A percentile compares a stretch with the other conserved stretches of the same genome.
phyloP scores from a whole-genome alignment of 1,140 invertebrate genomes.

The Littorina saxatilis region DNA sequence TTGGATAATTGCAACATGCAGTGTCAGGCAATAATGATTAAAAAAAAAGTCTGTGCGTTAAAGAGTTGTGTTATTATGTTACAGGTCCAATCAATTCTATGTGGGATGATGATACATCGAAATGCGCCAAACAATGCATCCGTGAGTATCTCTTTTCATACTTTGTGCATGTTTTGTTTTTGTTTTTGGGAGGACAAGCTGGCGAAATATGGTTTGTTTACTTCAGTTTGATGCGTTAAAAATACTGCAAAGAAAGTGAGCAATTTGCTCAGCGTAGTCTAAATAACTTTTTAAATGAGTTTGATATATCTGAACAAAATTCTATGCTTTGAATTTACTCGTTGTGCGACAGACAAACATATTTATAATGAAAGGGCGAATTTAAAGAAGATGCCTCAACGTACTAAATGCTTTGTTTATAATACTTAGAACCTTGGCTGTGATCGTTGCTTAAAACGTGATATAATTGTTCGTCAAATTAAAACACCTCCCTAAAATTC shows the following conservation, averaged over 20 bases:
- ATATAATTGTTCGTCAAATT: too few species aligned
- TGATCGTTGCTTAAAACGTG: too few species aligned
- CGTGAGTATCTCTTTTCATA: background rate
- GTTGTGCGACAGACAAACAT: too few species aligned
- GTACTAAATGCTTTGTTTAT: too few species aligned
- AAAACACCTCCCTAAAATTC: too few species aligned
- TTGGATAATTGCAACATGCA: too few species aligned
- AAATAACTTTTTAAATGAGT: background rate
- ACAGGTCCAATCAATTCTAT: conserved; percentile 4
- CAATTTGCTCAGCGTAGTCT: background rate
- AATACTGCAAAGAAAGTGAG: background rate
- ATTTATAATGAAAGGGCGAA: too few species aligned
- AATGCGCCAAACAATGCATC: conserved; percentile 14
- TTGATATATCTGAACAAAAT: background rate
- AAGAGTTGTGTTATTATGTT: background rate
- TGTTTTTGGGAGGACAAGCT: background rate
- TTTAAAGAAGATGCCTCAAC: too few species aligned
- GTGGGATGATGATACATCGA: background rate
- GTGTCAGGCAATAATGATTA: too few species aligned
- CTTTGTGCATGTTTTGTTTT: background rate
- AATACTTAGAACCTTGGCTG: too few species aligned
- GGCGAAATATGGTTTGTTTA: background rate
- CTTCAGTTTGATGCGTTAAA: background rate
- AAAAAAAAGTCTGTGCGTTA: background rate
- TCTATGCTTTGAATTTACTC: too few species aligned